Conservation (phyloP, 2,888 invertebrate genomes). For the Incurvaria masculella region DNA sequence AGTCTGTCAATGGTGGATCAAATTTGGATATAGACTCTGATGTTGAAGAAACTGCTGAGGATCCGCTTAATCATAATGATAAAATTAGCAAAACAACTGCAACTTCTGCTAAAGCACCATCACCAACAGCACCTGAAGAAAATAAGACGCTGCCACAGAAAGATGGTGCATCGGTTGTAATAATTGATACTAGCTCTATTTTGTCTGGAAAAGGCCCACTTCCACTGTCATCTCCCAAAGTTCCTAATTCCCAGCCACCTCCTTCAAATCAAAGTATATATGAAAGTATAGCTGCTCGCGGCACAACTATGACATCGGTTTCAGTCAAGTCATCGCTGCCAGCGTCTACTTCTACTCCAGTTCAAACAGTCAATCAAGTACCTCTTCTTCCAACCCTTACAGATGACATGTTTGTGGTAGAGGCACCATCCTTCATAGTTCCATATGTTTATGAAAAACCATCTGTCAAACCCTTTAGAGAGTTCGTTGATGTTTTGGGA, state of each 20-base stretch:
- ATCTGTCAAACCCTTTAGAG: slow-evolving; percentile 74
- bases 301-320: slow-evolving; percentile 57
- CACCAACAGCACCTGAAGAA: slow-evolving; percentile 38
- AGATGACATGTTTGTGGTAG: slow-evolving; percentile 90
- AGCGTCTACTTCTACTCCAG: slow-evolving; percentile 14
- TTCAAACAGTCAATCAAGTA: slow-evolving; percentile 27
- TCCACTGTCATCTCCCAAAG: slow-evolving; percentile 23
- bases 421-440: slow-evolving; percentile 90
- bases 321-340: slow-evolving; percentile 29
- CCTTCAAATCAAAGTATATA: slow-evolving; percentile 37
- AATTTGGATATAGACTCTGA: slow-evolving; percentile 43
- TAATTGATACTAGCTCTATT: slow-evolving; percentile 80
- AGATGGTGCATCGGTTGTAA: slow-evolving; percentile 77
- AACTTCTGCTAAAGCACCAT: slow-evolving; percentile 61
- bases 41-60: slow-evolving; percentile 58
- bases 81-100: slow-evolving; percentile 65
- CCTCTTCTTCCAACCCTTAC: slow-evolving; percentile 76
- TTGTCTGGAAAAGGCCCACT: slow-evolving; percentile 35
- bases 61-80: slow-evolving; percentile 36
- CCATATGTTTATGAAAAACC: slow-evolving; percentile 93
- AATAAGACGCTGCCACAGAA: slow-evolving; percentile 45
- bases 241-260: slow-evolving; percentile 22
- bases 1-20: slow-evolving; percentile 28
- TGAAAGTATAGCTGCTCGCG: slow-evolving; percentile 47
- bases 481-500: slow-evolving; percentile 66